Evolutionary conservation across 1,140 invertebrate species (phyloP), one percentile per base, ranked within the genome.

Genomic region (Periplaneta americana): DNA sequence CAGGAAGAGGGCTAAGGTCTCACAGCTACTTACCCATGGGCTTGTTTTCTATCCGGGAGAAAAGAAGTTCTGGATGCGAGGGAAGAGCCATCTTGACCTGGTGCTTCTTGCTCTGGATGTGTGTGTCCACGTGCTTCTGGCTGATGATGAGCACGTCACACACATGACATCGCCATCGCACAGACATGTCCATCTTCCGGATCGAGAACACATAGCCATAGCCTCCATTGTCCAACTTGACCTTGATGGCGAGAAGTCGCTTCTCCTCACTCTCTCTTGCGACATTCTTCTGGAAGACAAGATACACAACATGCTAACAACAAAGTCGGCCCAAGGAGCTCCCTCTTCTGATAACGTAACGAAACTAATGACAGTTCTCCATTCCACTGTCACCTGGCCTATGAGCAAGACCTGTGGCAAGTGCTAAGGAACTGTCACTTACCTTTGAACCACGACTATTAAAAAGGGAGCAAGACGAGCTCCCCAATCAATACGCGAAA

Each of bases 51-150:
- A 78, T 34, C 33, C 81, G 75, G n/a, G 75, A 28, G 33, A 81
- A 83, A 10, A 83, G 3, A 22, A 22, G 18, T 6, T 18, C 22
- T 18, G 80, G 80, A 35, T 83, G 82, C 9, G 32, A 34, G 11
- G 82, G 82, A 74, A 81, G 33, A 31, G 75, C 77, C 82, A 83
- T 32, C 37, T 81, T 81, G 6, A 81, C 39, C 33, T 81, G 82
- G 48, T 83, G 82, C 33, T 83, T 83, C 31, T 81, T 81, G 28
- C 80, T 79, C 9, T 78, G 75, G 32, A 83, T 83, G 34, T 83
- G 82, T 2, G 75, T 74, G 75, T 79, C 37, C 31, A 83, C 75
- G 75, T 83, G 75, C 22, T 35, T 57, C 36, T 77, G 80, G 32
- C 82, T 80, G 32, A 81, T 74, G 28, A 83, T 66, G 22, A 81